Evolutionary conservation across 1,140 invertebrate genomes (phyloP), one percentile per base, ranked within the genome.

Genomic region (Nilaparvata lugens): DNA sequence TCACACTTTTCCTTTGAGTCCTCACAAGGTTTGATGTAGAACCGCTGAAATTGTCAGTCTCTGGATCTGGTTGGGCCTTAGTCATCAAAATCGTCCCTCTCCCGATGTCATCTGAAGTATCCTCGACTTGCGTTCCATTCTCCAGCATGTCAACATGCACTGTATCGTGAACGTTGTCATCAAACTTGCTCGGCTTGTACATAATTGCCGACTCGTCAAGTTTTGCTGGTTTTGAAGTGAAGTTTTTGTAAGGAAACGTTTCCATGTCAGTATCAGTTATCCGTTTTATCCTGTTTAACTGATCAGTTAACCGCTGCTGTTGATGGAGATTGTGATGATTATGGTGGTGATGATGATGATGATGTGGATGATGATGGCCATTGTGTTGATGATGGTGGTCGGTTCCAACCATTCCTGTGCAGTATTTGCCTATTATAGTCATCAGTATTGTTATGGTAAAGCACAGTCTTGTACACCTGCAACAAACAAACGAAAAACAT

Each of bases 181-280:
- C 66, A 42, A 67, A 67, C 58, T 67, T 67, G 42, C 66, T 67
- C 4, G 66, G 66, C 40, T 67, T 67, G 2, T 38, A 31, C 1
- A 63, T 21, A 23, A 48, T 51, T 16, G 38, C 23, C 45, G 45
- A 48, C 21, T 18, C 21, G 9, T 48, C 45, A 7, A 19, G 16
- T 14, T 19, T 48, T 5, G 21, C 16, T 6, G 21, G 21, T 16
- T 18, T 18, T 6, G 45, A 48, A 48, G 45, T 19, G 21, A 18
- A 48, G 45, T 48, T 48, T 23, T 18, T 48, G 5, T 19, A 18
- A 18, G 45, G 21, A 11, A 19, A 48, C 45, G 45, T 48, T 14
- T 48, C 45, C 16, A 18, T 48, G 21, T 48, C 45, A 7, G 45
- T 16, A 14, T 48, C 45, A 6, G 45, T 48, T 48, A 48, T 48